Base-by-base conservation (phyloP, 2,888 invertebrate species). In the Eupeodes latifasciatus region DNA sequence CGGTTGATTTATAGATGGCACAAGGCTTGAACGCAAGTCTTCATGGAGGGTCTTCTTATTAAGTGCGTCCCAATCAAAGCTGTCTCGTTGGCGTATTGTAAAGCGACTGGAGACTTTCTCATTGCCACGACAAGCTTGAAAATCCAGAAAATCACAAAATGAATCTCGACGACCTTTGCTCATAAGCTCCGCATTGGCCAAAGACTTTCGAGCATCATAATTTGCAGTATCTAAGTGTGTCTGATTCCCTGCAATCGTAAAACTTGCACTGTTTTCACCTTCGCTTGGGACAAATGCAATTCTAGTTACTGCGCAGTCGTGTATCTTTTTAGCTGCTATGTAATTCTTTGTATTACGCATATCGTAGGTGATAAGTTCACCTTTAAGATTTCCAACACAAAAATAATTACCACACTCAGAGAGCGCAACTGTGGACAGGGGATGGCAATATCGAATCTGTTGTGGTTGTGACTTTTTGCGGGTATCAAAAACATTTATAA, bases 301-400 rank as follows among this genome's bases (percentile, higher is more conserved):
- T 4, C 93, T 90, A 0, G 90, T 91, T 0, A 93, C 92, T 5
- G 91, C 91, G 10, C 91, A 90, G 36, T 93, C 92, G 49, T 93
- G 93, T 0, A 93, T 90, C 14, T 91, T 90, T 27, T 91, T 91
- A 5, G 92, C 91, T 0, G 91, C 90, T 62, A 93, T 64, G 14
- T 90, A 91, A 6, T 89, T 66, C 71, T 92, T 92, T 5, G 92
- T 91, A 75, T 91, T 93, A 16, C 93, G 91, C 89, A 93, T 91
- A 81, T 94, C 94, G 78, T 92, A 93, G 9, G 92, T 90, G 4
- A 93, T 92, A 0, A 94, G 89, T 81, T 94, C 94, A 0, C 94
- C 94, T 66, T 94, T 94, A 0, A 94, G 90, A 89, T 93, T 93
- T 0, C 94, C 94, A 2, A 91, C 92, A 89, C 92, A 93, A 53